These are phyloP conservation scores for Lepidurus apus DNA, from an alignment of 1,140 invertebrate genomes.

Conservation along the genomic window DNA sequence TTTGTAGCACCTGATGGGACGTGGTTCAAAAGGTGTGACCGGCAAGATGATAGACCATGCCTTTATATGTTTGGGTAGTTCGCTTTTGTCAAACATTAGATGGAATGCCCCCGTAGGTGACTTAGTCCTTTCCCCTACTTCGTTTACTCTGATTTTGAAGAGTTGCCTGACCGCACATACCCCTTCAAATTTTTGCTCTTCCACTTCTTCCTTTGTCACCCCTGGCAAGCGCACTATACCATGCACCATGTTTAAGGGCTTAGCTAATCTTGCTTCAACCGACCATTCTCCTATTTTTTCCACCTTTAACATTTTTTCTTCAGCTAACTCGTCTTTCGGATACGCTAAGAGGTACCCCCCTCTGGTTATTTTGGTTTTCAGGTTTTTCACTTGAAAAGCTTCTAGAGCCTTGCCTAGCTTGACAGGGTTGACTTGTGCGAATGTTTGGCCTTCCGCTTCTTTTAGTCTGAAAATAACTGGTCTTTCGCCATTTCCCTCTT, in stretches of 20 bases:
- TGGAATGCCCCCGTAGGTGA: neutral
- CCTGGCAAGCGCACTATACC: neutral
- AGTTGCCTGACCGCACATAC: neutral
- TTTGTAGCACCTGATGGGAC: neutral
- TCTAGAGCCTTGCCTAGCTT: no score
- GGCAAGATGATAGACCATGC: neutral
- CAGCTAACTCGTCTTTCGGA: neutral
- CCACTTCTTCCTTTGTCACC: neutral
- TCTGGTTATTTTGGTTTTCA: neutral
- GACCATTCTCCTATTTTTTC: neutral
- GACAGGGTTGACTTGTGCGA: no score
- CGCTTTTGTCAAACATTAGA: neutral
- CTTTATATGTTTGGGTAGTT: neutral
- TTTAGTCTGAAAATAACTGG: no score
- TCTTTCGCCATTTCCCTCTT: no score
- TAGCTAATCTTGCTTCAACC: neutral
- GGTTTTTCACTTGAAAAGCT: no score
- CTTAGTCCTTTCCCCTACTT: neutral
- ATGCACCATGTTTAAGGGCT: neutral
- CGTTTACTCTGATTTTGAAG: neutral
- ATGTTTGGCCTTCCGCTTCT: no score
- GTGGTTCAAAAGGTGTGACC: neutral
- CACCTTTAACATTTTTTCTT: neutral
- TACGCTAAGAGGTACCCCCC: neutral
- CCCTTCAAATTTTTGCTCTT: neutral